Percentiles rank a stretch among this genome's conserved stretches.
These are phyloP conservation scores for Fabriciana adippe DNA, from an alignment of 2,888 invertebrate genomes.

Conservation along the genomic window DNA sequence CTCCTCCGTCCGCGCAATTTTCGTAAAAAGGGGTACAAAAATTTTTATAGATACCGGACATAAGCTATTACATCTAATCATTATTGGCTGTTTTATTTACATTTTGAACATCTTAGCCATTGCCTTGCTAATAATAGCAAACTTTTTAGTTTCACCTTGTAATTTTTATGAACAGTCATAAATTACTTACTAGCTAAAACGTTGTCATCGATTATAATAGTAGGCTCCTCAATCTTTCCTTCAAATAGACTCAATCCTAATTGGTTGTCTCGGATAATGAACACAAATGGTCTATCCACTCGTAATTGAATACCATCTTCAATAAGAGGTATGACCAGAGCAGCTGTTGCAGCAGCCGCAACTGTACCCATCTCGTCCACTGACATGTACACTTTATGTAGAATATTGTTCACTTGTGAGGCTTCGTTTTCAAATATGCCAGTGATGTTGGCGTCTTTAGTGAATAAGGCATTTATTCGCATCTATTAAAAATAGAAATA, in stretches of 20 bases:
- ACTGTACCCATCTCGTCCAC: constrained; percentile 86
- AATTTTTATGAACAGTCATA: not conserved
- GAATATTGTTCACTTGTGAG: constrained; percentile 77
- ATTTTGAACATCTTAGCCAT: too few relatives aligned
- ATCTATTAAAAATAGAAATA: constrained; percentile 64
- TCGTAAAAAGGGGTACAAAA: too few relatives aligned
- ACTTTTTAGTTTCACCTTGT: not conserved
- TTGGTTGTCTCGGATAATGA: constrained; percentile 83
- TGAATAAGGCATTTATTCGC: constrained; percentile 82
- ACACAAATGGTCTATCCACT: constrained; percentile 85
- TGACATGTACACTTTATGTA: constrained; percentile 85
- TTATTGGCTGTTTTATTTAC: too few relatives aligned
- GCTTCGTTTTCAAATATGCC: constrained; percentile 72
- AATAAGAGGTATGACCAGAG: constrained; percentile 84
- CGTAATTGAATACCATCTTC: constrained; percentile 76
- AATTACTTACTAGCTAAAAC: constrained; percentile 27
- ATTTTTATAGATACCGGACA: too few relatives aligned
- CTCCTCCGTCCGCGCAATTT: too few relatives aligned
- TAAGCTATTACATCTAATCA: too few relatives aligned
- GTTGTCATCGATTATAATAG: constrained; percentile 43
- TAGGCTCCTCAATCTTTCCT: constrained; percentile 82
- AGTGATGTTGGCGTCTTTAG: constrained; percentile 79
- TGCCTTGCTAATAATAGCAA: too few relatives aligned
- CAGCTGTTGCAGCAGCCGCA: constrained; percentile 84
- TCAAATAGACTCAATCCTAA: constrained; percentile 83